Conservation (phyloP, 2,797 vertebrate genomes). For the Anguilla marmorata region DNA sequence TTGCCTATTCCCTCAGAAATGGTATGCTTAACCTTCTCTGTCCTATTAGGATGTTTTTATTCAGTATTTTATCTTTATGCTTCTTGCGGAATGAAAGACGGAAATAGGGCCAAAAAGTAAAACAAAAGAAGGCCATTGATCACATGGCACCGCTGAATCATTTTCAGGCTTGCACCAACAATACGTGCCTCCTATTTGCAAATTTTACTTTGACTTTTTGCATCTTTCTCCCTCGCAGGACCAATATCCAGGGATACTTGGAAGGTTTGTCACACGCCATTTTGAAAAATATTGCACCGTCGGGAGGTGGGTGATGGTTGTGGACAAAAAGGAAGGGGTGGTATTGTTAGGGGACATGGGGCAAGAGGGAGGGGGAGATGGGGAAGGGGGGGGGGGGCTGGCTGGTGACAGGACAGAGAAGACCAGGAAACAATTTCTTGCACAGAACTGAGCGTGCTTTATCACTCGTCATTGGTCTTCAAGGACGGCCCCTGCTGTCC, state of each 20-base stretch:
- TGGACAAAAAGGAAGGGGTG: conserved; percentile 31
- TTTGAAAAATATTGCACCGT: conserved; percentile 34
- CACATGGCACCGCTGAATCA: neutral
- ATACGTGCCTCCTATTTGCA: neutral
- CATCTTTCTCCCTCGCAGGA: conserved; percentile 8
- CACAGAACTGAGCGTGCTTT: conserved; percentile 28
- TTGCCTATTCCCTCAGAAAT: conserved; percentile 79
- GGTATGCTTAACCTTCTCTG: conserved; percentile 70
- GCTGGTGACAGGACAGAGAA: neutral
- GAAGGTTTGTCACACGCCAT: conserved; percentile 29
- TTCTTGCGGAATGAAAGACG: conserved; percentile 1
- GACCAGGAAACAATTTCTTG: conserved; percentile 34
- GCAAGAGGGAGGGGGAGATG: neutral
- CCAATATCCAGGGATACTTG: conserved; percentile 32
- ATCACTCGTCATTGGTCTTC: conserved; percentile 33
- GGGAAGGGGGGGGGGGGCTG: neutral
- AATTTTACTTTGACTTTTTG: neutral
- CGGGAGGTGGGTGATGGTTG: conserved; percentile 26
- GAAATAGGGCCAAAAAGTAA: conserved; percentile 9
- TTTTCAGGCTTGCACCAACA: neutral
- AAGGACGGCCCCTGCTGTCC: conserved; percentile 35
- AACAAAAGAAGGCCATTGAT: conserved; percentile 1
- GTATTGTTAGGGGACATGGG: neutral
- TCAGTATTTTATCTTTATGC: conserved; percentile 1
- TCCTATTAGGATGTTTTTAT: conserved; percentile 30